phyloP scores from a whole-genome alignment of 2,113 vertebrate species.

The Merops nubicus region DNA sequence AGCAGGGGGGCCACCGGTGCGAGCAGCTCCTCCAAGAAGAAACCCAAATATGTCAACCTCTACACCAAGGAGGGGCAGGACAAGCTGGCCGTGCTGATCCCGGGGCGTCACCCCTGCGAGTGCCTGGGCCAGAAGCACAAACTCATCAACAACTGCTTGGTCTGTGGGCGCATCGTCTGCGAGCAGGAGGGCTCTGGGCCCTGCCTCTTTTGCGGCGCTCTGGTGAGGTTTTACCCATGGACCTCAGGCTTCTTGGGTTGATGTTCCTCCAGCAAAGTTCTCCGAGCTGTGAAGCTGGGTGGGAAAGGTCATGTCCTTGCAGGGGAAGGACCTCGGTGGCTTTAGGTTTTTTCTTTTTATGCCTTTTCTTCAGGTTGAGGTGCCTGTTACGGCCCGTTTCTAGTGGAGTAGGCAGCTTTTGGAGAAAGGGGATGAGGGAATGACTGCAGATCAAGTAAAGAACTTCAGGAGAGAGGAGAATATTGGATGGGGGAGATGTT shows the following conservation, averaged over 20 bases:
- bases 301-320: too few relatives aligned
- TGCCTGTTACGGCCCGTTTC: neutral
- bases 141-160: conserved; percentile 95
- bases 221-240: too few relatives aligned
- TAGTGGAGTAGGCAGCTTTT: neutral
- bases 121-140: conserved; percentile 96
- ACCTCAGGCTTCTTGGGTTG: too few relatives aligned
- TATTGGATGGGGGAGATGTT: too few relatives aligned
- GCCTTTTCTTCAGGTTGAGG: neutral
- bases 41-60: conserved; percentile 90
- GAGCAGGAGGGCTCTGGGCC: conserved; percentile 95
- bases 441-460: neutral
- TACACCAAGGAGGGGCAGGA: conserved; percentile 94
- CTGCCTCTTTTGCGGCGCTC: conserved; percentile 89
- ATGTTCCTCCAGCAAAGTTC: neutral
- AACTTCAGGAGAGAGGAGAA: neutral
- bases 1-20: neutral
- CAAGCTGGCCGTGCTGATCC: conserved; percentile 86
- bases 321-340: neutral
- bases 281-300: neutral
- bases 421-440: neutral
- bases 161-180: conserved; percentile 92
- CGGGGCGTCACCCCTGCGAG: conserved; percentile 89
- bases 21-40: conserved; percentile 82
- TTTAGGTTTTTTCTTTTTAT: too few relatives aligned